phyloP scores from a whole-genome alignment of 2,797 vertebrate species.

The Anomalospiza imberbis region DNA sequence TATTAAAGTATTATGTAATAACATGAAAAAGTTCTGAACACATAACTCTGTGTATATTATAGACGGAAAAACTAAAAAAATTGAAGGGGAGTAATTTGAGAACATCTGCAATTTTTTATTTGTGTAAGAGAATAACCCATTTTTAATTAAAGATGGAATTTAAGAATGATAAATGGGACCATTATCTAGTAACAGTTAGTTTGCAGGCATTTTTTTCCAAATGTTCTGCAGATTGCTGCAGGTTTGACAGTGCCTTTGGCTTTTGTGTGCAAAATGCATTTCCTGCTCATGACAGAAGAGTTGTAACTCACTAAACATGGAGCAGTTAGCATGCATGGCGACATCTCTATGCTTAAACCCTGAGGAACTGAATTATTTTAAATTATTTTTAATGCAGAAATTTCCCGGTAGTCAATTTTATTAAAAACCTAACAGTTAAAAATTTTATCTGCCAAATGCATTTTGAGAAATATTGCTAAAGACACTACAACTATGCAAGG shows the following conservation, averaged over 20 bases:
- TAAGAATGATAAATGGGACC: slow-evolving; percentile 39
- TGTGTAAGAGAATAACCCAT: slow-evolving; percentile 18
- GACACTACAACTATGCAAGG: not conserved
- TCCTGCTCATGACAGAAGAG: slow-evolving; percentile 32
- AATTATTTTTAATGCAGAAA: slow-evolving; percentile 45
- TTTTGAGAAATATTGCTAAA: slow-evolving; percentile 29
- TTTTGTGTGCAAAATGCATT: slow-evolving; percentile 49
- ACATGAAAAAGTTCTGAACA: not conserved
- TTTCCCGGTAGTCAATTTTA: slow-evolving; percentile 61
- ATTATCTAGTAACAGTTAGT: slow-evolving; percentile 35
- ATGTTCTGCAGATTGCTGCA: slow-evolving; percentile 16
- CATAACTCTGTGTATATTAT: not conserved
- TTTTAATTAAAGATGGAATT: slow-evolving; percentile 63
- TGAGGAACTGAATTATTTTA: slow-evolving; percentile 57
- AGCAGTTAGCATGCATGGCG: not conserved
- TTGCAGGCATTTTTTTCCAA: slow-evolving; percentile 31
- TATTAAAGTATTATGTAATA: not conserved
- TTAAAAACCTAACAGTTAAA: slow-evolving; percentile 26
- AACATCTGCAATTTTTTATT: slow-evolving; percentile 44
- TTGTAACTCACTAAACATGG: slow-evolving; percentile 41
- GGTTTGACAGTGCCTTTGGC: slow-evolving; percentile 31
- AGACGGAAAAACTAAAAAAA: not conserved
- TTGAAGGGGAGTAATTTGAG: not conserved
- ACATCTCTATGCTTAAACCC: slow-evolving; percentile 49
- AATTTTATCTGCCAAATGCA: not conserved